Percentiles rank a stretch among this genome's conserved stretches.
Evolutionary conservation across 1,140 invertebrate species (phyloP).

Genomic region (Brachionus sp.): DNA sequence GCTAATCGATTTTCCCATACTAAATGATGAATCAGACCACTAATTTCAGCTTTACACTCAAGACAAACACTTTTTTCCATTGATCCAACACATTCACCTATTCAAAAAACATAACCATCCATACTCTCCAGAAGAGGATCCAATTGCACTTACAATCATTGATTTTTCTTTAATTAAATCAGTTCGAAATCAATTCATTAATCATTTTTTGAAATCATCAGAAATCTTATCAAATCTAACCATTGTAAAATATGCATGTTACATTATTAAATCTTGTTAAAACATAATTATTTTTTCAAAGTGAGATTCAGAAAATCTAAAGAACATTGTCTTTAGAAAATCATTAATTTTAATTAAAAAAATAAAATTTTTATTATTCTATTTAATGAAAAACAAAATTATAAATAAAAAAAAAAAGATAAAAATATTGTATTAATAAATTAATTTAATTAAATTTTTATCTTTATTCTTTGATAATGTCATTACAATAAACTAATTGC

Average conservation of each 20-base stretch:
- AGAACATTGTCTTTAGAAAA: too few species aligned
- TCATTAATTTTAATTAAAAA: too few species aligned
- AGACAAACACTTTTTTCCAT: constrained; percentile 65
- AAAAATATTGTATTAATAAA: not conserved
- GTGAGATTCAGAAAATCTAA: too few species aligned
- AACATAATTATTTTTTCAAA: too few species aligned
- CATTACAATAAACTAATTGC: not conserved
- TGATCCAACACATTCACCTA: constrained; percentile 66
- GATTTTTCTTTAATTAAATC: constrained; percentile 49
- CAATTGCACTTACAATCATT: constrained; percentile 66
- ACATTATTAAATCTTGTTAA: too few species aligned
- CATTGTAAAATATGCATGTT: too few species aligned
- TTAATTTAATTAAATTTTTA: not conserved
- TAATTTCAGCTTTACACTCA: constrained; percentile 66
- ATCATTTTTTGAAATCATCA: too few species aligned
- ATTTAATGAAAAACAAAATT: too few species aligned
- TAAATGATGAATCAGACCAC: constrained; percentile 65
- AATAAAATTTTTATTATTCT: too few species aligned
- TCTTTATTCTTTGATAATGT: not conserved
- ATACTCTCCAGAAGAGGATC: constrained; percentile 66
- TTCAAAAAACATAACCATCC: constrained; percentile 57
- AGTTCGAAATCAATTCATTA: too few species aligned
- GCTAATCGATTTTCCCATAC: constrained; percentile 61
- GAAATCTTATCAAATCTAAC: too few species aligned
- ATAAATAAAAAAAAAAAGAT: too few species aligned